Conservation (phyloP, 2,113 vertebrate genomes). For the Indicator maculatus region DNA sequence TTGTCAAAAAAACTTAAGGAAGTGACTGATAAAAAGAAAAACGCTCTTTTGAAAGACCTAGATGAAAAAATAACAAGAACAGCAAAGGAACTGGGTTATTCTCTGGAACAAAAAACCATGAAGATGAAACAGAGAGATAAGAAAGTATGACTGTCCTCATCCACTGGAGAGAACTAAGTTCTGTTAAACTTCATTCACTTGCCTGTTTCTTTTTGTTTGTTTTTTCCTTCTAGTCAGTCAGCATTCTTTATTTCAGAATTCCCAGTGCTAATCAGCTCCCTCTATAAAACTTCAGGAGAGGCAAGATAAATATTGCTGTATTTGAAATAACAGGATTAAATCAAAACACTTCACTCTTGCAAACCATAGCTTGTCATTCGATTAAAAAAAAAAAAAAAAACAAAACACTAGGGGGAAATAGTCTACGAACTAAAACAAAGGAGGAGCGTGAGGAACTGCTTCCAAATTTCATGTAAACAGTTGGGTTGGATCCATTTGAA, state of each 20-base stretch:
- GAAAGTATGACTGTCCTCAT: slow-evolving; percentile 82
- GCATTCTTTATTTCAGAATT: not conserved
- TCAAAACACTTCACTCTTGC: not conserved
- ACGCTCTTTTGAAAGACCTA: slow-evolving; percentile 75
- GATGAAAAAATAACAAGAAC: slow-evolving; percentile 83
- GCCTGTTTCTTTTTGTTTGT: not conserved
- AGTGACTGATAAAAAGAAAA: slow-evolving; percentile 78
- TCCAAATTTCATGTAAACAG: not conserved
- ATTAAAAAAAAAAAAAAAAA: not conserved
- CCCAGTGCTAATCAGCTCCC: not conserved
- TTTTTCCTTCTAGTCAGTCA: not conserved
- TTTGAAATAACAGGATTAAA: not conserved
- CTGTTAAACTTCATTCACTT: not conserved
- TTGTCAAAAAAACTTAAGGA: slow-evolving; percentile 85
- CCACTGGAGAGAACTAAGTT: slow-evolving; percentile 11
- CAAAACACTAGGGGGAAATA: not conserved
- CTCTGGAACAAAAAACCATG: slow-evolving; percentile 87
- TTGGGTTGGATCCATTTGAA: not conserved
- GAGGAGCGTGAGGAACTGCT: not conserved
- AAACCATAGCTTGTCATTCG: not conserved
- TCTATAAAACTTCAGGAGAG: not conserved
- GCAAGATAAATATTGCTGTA: not conserved
- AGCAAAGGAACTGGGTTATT: slow-evolving; percentile 84
- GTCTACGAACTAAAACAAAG: not conserved
- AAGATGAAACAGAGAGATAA: slow-evolving; percentile 92